Conservation (phyloP, 2,797 vertebrate genomes). For the Rallus crepitans region DNA sequence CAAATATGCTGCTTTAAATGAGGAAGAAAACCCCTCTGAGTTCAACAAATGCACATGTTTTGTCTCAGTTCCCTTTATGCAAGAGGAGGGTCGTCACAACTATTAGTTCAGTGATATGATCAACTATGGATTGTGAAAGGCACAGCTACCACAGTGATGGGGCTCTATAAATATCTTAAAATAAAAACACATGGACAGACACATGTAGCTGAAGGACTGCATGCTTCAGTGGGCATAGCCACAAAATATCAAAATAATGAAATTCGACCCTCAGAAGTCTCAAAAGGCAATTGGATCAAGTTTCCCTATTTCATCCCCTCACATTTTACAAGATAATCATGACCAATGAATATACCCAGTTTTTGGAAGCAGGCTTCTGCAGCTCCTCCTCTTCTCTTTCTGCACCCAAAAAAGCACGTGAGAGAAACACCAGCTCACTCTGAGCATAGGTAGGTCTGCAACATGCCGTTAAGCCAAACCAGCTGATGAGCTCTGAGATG, state of each 20-base stretch:
- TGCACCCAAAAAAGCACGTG: neutral
- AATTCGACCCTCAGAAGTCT: neutral
- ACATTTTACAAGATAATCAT: neutral
- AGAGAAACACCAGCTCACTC: neutral
- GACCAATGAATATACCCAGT: neutral
- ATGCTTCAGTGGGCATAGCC: neutral
- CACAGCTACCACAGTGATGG: neutral
- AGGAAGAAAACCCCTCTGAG: rapidly evolving
- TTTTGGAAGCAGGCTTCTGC: conserved; percentile 1
- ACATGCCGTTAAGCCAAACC: conserved; percentile 11
- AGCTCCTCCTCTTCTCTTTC: neutral
- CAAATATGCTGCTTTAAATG: neutral
- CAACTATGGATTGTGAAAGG: neutral
- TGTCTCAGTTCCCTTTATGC: neutral
- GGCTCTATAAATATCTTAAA: conserved; percentile 3
- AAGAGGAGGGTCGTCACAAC: rapidly evolving
- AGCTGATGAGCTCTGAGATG: neutral
- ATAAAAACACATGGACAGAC: neutral
- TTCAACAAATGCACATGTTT: neutral
- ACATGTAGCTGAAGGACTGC: conserved; percentile 7
- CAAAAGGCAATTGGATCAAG: neutral
- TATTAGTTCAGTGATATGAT: neutral
- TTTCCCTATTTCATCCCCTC: neutral
- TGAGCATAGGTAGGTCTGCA: neutral
- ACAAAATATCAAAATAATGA: conserved; percentile 22